phyloP scores from a whole-genome alignment of 2,888 invertebrate genomes.

The Leptura quadrifasciata region DNA sequence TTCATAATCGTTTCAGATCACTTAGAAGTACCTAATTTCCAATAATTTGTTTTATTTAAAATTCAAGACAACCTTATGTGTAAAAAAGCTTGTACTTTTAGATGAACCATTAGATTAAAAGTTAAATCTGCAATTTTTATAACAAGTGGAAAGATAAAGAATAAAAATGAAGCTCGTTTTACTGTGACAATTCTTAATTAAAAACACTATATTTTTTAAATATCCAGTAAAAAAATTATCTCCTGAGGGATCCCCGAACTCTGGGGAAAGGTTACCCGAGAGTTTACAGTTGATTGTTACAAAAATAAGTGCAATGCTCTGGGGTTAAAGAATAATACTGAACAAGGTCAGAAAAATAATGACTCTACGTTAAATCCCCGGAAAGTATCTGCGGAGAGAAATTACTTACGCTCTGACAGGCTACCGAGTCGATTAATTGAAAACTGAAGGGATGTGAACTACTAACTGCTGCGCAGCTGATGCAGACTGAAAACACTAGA shows the following conservation, averaged over 20 bases:
- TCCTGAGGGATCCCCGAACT: neutral
- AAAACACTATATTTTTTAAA: slow-evolving; percentile 7
- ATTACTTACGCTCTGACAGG: slow-evolving; percentile 31
- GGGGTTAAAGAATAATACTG: slow-evolving; percentile 25
- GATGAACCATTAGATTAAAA: neutral
- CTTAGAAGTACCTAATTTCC: neutral
- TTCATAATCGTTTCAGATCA: neutral
- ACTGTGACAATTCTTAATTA: slow-evolving; percentile 16
- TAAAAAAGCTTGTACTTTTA: neutral
- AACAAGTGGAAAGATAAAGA: neutral
- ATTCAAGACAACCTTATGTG: neutral
- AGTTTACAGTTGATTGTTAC: slow-evolving; percentile 21
- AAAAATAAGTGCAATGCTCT: slow-evolving; percentile 21
- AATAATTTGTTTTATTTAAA: neutral
- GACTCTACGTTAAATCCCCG: slow-evolving; percentile 23
- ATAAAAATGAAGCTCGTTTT: neutral
- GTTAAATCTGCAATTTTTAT: neutral
- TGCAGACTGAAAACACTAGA: slow-evolving; percentile 7
- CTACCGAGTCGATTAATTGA: slow-evolving; percentile 29
- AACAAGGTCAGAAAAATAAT: slow-evolving; percentile 30
- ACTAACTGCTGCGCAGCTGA: slow-evolving; percentile 23
- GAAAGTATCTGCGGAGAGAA: slow-evolving; percentile 32
- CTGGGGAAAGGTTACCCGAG: neutral
- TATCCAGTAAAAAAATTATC: slow-evolving; percentile 11
- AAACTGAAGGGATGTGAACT: slow-evolving; percentile 26